Conservation (phyloP, 1,140 invertebrate genomes). For the Drosophila tani region DNA sequence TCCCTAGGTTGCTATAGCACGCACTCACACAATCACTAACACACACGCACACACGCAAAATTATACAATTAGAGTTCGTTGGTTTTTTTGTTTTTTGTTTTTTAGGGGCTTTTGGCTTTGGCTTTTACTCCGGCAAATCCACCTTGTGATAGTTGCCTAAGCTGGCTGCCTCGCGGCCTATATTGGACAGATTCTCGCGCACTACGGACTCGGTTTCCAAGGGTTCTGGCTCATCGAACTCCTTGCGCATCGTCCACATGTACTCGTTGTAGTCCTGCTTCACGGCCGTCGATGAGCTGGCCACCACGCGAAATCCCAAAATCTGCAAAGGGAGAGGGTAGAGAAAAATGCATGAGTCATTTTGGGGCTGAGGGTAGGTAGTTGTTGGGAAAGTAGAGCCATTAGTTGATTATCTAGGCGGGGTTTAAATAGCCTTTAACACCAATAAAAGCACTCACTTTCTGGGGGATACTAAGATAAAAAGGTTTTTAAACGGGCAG, state of each 20-base stretch:
- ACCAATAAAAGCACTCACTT: too few species aligned
- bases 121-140: constrained; percentile 79
- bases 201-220: constrained; percentile 87
- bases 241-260: constrained; percentile 96
- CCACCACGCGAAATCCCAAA: constrained; percentile 93
- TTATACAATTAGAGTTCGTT: constrained; percentile 51
- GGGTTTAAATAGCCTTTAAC: too few species aligned
- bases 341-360: constrained; percentile 5
- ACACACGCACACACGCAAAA: constrained; percentile 33
- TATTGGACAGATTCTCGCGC: constrained; percentile 87
- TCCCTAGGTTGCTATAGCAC: constrained; percentile 69
- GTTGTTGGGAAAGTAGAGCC: not conserved
- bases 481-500: not conserved
- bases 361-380: not conserved
- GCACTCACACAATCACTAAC: constrained; percentile 22
- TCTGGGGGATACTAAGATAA: too few species aligned
- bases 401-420: constrained; percentile 9
- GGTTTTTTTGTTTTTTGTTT: constrained; percentile 20
- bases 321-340: constrained; percentile 85
- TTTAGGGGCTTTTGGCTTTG: constrained; percentile 7
- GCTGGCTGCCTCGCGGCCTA: constrained; percentile 86
- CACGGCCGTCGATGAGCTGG: constrained; percentile 92
- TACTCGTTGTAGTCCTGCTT: constrained; percentile 95
- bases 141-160: constrained; percentile 84
- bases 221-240: constrained; percentile 92